Conservation (phyloP, 2,888 invertebrate genomes). For the Phaedon cochleariae region DNA sequence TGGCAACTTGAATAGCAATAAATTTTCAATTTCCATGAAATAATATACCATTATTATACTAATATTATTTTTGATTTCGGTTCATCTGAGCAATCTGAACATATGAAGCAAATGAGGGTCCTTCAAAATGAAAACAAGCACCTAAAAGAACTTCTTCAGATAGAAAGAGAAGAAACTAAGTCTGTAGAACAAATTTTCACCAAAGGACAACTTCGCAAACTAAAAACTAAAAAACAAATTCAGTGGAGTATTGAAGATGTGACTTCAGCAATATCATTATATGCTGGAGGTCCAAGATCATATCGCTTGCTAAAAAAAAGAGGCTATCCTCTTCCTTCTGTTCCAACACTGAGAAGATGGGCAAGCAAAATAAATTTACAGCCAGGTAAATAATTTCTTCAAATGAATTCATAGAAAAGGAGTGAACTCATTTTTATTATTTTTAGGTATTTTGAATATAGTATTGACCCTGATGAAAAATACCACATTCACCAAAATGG, state of each 20-base stretch:
- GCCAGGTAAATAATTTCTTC: conserved; percentile 17
- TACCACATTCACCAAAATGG: conserved; percentile 9
- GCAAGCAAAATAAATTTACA: conserved; percentile 32
- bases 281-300: conserved; percentile 31
- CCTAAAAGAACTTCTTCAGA: neutral
- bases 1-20: too few relatives aligned
- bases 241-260: conserved; percentile 34
- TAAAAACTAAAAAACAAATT: conserved; percentile 29
- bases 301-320: conserved; percentile 21
- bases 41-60: too few relatives aligned
- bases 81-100: too few relatives aligned
- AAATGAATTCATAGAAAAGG: conserved; percentile 21
- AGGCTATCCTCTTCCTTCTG: conserved; percentile 33
- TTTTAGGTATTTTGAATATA: conserved; percentile 27
- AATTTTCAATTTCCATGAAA: too few relatives aligned
- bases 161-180: neutral
- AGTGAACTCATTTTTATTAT: conserved; percentile 18
- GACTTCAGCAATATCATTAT: conserved; percentile 29
- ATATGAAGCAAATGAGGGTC: too few relatives aligned
- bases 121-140: neutral
- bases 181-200: conserved; percentile 30
- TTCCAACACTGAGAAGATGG: conserved; percentile 42
- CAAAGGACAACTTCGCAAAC: conserved; percentile 34
- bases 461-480: conserved; percentile 29
- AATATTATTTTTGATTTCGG: too few relatives aligned